Percentiles rank a stretch among this genome's conserved stretches.
These are phyloP conservation scores for Phoenicopterus ruber DNA, from an alignment of 2,113 vertebrate genomes.

Conservation along the genomic window DNA sequence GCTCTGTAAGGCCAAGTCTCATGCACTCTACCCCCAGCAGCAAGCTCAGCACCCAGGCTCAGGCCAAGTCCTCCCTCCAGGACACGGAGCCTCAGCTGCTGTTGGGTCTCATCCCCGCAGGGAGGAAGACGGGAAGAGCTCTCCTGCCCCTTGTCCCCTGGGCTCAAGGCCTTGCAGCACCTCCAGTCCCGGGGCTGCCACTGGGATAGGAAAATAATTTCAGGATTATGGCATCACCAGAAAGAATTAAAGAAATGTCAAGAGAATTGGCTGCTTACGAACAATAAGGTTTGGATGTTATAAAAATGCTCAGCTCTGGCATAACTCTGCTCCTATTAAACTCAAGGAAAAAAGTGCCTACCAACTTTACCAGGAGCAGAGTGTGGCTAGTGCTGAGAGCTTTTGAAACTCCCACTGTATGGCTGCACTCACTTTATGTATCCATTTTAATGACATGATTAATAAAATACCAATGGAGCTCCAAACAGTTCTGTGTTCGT, in stretches of 20 bases:
- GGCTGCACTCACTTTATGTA: constrained; percentile 24
- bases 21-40: background rate
- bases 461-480: constrained; percentile 50
- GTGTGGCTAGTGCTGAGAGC: constrained; percentile 1
- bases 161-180: background rate
- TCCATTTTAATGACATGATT: constrained; percentile 48
- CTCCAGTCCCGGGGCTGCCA: background rate
- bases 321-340: background rate
- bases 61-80: background rate
- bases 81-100: background rate
- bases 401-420: constrained; percentile 46
- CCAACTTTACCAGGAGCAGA: background rate
- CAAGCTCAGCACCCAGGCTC: background rate
- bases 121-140: background rate
- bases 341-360: constrained; percentile 6
- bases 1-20: background rate
- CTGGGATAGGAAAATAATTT: background rate
- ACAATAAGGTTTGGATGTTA: background rate
- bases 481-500: constrained; percentile 55
- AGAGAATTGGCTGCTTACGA: background rate
- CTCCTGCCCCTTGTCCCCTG: background rate
- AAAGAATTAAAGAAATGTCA: background rate
- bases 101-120: rapidly evolving
- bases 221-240: background rate
- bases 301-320: background rate